Conservation (phyloP, 2,888 invertebrate genomes). For the Odontocolon sp. region DNA sequence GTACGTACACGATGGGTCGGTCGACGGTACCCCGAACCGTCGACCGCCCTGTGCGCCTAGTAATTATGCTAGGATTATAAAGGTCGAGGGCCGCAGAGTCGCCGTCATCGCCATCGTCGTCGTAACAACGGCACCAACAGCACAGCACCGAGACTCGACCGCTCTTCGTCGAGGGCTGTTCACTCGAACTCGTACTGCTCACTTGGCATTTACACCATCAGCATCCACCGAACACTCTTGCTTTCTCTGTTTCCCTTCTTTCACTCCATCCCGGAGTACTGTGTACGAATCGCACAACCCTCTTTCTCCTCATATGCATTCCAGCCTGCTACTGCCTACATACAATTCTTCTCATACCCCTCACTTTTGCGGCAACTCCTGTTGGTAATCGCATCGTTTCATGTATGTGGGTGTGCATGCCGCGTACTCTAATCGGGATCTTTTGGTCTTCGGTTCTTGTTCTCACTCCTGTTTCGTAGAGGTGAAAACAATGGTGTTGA, state of each 20-base stretch:
- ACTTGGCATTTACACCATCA: conserved; percentile 78
- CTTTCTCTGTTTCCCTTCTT: conserved; percentile 41
- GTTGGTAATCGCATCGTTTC: not conserved
- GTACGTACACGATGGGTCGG: conserved; percentile 36
- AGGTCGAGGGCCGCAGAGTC: conserved; percentile 78
- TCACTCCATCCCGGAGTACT: conserved; percentile 14
- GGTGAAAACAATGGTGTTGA: not conserved
- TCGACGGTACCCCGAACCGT: conserved; percentile 44
- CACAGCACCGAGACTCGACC: conserved; percentile 34
- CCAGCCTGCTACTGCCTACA: conserved; percentile 56
- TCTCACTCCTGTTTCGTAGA: not conserved
- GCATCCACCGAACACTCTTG: conserved; percentile 27
- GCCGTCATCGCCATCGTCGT: conserved; percentile 64
- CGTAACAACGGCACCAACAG: conserved; percentile 43
- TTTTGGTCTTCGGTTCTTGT: conserved; percentile 3
- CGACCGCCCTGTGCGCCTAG: conserved; percentile 70
- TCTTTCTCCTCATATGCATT: conserved; percentile 62
- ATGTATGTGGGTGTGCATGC: not conserved
- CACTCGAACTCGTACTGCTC: conserved; percentile 78
- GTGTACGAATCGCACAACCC: conserved; percentile 69
- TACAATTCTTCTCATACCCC: conserved; percentile 51
- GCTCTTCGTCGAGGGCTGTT: conserved; percentile 75
- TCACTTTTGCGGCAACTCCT: conserved; percentile 39
- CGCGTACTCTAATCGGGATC: not conserved
- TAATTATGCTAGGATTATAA: conserved; percentile 80